Conservation (phyloP, 2,113 vertebrate genomes). For the Alethe castanea region DNA sequence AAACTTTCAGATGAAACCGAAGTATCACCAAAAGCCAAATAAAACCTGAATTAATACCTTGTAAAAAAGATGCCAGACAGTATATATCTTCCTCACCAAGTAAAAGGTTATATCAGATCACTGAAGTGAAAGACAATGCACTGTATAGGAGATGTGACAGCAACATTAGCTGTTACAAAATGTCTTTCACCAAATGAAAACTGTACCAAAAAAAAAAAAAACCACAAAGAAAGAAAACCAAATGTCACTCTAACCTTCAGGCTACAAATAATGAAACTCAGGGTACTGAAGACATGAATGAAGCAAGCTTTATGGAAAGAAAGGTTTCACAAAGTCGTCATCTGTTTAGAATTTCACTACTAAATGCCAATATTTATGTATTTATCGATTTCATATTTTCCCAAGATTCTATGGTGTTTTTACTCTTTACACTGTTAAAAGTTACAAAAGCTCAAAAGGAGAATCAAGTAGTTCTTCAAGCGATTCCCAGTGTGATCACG, state of each 20-base stretch:
- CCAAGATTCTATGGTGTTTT: background rate
- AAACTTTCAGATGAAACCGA: background rate
- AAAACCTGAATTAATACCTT: background rate
- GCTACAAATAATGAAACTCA: background rate
- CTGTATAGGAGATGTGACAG: background rate
- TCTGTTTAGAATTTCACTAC: background rate
- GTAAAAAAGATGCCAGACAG: background rate
- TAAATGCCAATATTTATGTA: background rate
- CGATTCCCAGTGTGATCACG: background rate
- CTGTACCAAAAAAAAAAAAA: background rate
- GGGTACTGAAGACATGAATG: background rate
- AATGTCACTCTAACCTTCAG: background rate
- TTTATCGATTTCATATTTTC: background rate
- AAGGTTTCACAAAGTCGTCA: background rate
- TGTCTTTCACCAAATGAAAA: background rate
- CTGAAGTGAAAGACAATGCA: background rate
- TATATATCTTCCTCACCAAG: background rate
- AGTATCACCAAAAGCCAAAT: background rate
- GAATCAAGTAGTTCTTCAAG: background rate
- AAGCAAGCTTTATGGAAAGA: background rate
- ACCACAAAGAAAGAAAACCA: background rate
- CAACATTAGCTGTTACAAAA: background rate
- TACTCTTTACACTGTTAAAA: background rate
- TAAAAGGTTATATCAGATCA: background rate
- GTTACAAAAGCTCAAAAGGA: background rate